A percentile compares a stretch with the other conserved stretches of the same genome.
Conservation (phyloP, 2,113 vertebrate species). For the Oreotrochilus melanogaster region DNA sequence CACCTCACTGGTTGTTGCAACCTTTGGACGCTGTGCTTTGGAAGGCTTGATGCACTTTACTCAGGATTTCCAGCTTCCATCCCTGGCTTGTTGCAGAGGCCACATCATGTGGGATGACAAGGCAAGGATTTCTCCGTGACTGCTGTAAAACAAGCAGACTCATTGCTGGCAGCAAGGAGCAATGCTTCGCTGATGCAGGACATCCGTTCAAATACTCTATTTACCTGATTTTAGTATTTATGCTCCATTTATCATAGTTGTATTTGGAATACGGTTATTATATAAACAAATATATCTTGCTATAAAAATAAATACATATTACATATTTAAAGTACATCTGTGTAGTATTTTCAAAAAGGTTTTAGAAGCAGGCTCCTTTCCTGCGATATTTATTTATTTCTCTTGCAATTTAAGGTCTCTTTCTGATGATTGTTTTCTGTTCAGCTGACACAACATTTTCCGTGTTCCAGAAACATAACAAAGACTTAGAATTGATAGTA, state of each 20-base stretch:
- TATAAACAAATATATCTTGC: not conserved
- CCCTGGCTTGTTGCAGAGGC: not conserved
- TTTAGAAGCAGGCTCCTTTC: not conserved
- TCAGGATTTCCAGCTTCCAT: not conserved
- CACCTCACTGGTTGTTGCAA: not conserved
- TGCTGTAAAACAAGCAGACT: not conserved
- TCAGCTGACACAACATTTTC: not conserved
- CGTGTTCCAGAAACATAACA: not conserved
- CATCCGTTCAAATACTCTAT: not conserved
- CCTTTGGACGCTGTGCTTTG: not conserved
- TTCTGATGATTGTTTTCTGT: not conserved
- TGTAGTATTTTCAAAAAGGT: not conserved
- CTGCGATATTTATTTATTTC: rapidly evolving
- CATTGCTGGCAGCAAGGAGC: rapidly evolving
- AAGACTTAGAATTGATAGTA: not conserved
- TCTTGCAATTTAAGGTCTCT: not conserved
- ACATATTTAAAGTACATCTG: not conserved
- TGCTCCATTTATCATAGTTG: not conserved
- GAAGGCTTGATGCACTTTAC: not conserved
- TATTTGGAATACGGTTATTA: not conserved
- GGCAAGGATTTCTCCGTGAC: not conserved
- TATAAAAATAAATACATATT: not conserved
- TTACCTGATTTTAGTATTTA: not conserved
- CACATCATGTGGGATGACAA: not conserved
- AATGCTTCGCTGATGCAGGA: not conserved